Percentiles rank a stretch among this genome's conserved stretches.
These are phyloP conservation scores for Melanotaenia duboulayi DNA, from an alignment of 2,113 vertebrate genomes.

Conservation along the genomic window DNA sequence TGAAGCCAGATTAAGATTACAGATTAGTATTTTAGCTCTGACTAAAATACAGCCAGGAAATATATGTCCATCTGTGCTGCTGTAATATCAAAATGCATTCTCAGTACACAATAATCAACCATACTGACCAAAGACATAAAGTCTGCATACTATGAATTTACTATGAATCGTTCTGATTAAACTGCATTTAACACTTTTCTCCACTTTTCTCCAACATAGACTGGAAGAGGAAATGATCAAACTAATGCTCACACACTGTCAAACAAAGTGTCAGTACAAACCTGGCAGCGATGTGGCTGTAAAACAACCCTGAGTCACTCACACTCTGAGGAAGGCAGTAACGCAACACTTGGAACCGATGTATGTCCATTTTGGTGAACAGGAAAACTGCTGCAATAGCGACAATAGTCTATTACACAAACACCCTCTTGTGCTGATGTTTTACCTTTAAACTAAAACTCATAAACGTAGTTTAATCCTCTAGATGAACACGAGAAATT, in stretches of 20 bases:
- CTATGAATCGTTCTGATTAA: too few relatives aligned
- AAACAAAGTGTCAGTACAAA: slow-evolving; percentile 58
- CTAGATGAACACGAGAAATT: slow-evolving; percentile 11
- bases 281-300: slow-evolving; percentile 75
- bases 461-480: slow-evolving; percentile 43
- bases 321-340: slow-evolving; percentile 81
- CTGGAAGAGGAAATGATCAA: slow-evolving; percentile 14
- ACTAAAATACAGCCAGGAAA: slow-evolving; percentile 62
- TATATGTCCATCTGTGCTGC: slow-evolving; percentile 42
- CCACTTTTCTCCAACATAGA: slow-evolving; percentile 21
- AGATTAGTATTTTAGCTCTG: slow-evolving; percentile 74
- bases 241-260: neutral
- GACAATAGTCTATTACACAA: slow-evolving; percentile 18
- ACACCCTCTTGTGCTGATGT: slow-evolving; percentile 16
- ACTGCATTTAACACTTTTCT: slow-evolving; percentile 22
- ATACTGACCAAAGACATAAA: neutral
- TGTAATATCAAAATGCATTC: slow-evolving; percentile 27
- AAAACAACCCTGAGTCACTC: slow-evolving; percentile 80
- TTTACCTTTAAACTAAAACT: slow-evolving; percentile 28
- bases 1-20: slow-evolving; percentile 66
- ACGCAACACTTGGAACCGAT: slow-evolving; percentile 67
- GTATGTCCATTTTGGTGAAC: slow-evolving; percentile 71
- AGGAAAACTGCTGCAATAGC: slow-evolving; percentile 10
- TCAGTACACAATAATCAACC: slow-evolving; percentile 4
- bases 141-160: neutral